Conservation (phyloP, 2,113 vertebrate genomes). For the Corynorhinus townsendii region DNA sequence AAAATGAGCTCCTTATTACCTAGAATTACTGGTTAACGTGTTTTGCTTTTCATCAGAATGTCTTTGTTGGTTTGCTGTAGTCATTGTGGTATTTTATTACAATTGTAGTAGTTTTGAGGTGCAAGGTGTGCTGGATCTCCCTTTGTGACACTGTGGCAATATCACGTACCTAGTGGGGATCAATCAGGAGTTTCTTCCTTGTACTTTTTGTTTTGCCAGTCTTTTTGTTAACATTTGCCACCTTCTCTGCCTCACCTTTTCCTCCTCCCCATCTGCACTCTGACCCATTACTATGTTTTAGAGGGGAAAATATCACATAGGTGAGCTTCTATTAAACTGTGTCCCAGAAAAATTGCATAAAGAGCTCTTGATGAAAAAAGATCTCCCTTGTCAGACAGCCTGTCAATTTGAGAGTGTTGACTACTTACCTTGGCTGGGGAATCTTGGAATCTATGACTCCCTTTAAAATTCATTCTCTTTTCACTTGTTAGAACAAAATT, state of each 20-base stretch:
- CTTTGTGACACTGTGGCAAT: background rate
- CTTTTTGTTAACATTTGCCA: background rate
- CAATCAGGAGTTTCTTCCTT: background rate
- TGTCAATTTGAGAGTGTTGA: background rate
- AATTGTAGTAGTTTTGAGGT: background rate
- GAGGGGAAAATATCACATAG: background rate
- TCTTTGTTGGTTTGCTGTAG: background rate
- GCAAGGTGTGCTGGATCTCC: background rate
- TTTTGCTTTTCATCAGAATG: conserved; percentile 37
- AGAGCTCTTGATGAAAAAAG: background rate
- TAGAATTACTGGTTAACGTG: conserved; percentile 41
- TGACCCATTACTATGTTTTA: background rate
- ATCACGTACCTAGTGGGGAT: background rate
- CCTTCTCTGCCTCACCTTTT: background rate
- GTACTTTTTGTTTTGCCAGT: background rate
- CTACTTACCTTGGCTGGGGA: background rate
- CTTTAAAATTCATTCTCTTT: conserved; percentile 39
- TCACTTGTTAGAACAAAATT: conserved; percentile 1
- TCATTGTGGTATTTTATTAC: background rate
- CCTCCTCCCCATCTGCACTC: background rate
- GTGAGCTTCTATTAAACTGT: background rate
- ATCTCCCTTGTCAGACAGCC: background rate
- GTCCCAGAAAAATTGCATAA: background rate
- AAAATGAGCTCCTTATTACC: conserved; percentile 29
- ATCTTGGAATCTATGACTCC: background rate